Evolutionary conservation across 2,797 vertebrate species (phyloP).

Genomic region (Aeoliscus strigatus): DNA sequence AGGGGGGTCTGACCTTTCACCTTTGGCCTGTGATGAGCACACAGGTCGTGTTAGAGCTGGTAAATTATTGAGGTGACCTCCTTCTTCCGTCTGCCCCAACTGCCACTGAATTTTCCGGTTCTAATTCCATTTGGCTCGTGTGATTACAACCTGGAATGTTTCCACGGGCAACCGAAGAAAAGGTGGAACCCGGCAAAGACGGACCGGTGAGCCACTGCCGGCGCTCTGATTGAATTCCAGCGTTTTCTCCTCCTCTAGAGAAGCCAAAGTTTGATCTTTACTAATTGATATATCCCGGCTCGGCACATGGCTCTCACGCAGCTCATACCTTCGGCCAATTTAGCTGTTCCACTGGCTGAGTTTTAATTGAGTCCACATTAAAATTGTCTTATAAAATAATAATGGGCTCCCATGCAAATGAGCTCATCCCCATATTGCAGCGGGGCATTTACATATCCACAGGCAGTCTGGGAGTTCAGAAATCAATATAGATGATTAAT

Average conservation of each 20-base stretch:
- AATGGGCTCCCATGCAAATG: constrained; percentile 79
- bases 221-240: constrained; percentile 61
- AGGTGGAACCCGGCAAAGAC: constrained; percentile 35
- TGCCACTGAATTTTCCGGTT: constrained; percentile 46
- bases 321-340: constrained; percentile 74
- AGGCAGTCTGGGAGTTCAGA: constrained; percentile 76
- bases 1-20: constrained; percentile 13
- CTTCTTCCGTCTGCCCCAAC: background rate
- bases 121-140: constrained; percentile 61
- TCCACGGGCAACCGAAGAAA: constrained; percentile 37
- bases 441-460: constrained; percentile 75
- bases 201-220: constrained; percentile 29
- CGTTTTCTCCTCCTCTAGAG: constrained; percentile 57
- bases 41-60: constrained; percentile 37
- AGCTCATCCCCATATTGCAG: constrained; percentile 73
- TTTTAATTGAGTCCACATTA: constrained; percentile 84
- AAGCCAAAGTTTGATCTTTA: constrained; percentile 67
- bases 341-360: constrained; percentile 75
- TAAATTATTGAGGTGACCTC: constrained; percentile 45
- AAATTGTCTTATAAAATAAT: constrained; percentile 84
- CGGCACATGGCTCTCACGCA: constrained; percentile 51
- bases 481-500: constrained; percentile 85
- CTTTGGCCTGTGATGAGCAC: no score
- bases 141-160: constrained; percentile 52
- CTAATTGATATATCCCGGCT: constrained; percentile 77